phyloP scores from a whole-genome alignment of 2,888 invertebrate genomes.

The Amiota communis region DNA sequence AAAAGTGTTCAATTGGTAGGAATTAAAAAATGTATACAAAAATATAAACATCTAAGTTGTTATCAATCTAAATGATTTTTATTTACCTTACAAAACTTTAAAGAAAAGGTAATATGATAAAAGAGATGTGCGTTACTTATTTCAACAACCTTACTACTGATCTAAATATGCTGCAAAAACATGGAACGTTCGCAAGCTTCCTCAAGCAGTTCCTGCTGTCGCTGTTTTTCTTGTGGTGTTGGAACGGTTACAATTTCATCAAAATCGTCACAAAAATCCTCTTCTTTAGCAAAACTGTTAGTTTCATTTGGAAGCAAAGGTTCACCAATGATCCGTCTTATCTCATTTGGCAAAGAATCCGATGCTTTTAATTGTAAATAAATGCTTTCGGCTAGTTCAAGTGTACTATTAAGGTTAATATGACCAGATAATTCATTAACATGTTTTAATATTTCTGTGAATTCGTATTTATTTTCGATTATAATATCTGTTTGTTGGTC shows the following conservation, averaged over 20 bases:
- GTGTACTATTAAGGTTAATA: slow-evolving; percentile 85
- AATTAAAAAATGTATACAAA: slow-evolving; percentile 5
- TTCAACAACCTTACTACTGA: background rate
- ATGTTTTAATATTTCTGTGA: slow-evolving; percentile 97
- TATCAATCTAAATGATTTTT: slow-evolving; percentile 33
- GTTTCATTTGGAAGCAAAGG: slow-evolving; percentile 51
- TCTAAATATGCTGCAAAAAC: slow-evolving; percentile 64
- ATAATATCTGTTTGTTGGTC: slow-evolving; percentile 89
- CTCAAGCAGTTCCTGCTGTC: slow-evolving; percentile 70
- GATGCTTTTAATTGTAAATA: slow-evolving; percentile 88
- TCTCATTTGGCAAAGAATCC: slow-evolving; percentile 81
- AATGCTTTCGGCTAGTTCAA: slow-evolving; percentile 93
- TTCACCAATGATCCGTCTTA: slow-evolving; percentile 83
- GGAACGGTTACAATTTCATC: slow-evolving; percentile 59
- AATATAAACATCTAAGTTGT: slow-evolving; percentile 38
- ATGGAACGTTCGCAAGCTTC: slow-evolving; percentile 72
- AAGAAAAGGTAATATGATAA: background rate
- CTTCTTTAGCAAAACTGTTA: slow-evolving; percentile 37
- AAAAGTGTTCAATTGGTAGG: background rate
- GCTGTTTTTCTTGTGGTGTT: slow-evolving; percentile 68
- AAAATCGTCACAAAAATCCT: slow-evolving; percentile 71
- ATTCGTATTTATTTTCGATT: slow-evolving; percentile 93
- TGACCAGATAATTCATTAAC: slow-evolving; percentile 94
- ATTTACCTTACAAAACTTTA: slow-evolving; percentile 50
- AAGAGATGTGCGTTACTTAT: background rate